Conservation (phyloP, 30 jellyfish, hydroid and myxozoan genomes). For the Cassiopea andromeda region DNA sequence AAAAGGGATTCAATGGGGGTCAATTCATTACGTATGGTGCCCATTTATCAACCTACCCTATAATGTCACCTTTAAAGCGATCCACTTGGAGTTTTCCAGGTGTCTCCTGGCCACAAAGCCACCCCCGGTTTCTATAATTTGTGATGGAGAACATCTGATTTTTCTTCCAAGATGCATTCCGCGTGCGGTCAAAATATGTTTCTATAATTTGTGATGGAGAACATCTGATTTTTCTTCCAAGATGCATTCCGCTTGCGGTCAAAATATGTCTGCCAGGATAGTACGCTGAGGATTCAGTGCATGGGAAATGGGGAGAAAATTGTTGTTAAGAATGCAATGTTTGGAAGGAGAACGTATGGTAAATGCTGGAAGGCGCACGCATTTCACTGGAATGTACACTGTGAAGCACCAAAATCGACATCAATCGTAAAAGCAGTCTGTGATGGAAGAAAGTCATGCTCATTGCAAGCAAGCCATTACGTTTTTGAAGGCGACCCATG, state of each 20-base stretch:
- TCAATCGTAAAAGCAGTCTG: constrained; percentile 12
- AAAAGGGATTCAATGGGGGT: too few relatives aligned
- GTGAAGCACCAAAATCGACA: constrained; percentile 39
- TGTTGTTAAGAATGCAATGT: constrained; percentile 6
- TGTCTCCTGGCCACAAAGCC: too few relatives aligned
- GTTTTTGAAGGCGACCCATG: constrained; percentile 60
- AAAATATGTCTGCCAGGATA: constrained; percentile 10
- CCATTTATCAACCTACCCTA: too few relatives aligned
- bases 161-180: too few relatives aligned
- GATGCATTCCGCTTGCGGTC: neutral
- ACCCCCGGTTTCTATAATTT: too few relatives aligned
- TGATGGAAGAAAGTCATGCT: constrained; percentile 38
- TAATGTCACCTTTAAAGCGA: too few relatives aligned
- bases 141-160: too few relatives aligned
- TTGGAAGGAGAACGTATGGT: constrained; percentile 1
- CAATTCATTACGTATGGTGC: too few relatives aligned
- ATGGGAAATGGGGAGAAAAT: neutral
- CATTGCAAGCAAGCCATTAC: constrained; percentile 9
- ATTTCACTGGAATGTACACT: neutral
- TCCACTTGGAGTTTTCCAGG: too few relatives aligned
- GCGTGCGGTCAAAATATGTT: too few relatives aligned
- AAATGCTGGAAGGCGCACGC: constrained; percentile 18
- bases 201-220: too few relatives aligned
- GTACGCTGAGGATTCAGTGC: neutral
- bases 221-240: too few relatives aligned